These are phyloP conservation scores for Congeria kusceri DNA, from an alignment of 2,888 invertebrate species.

Conservation along the genomic window DNA sequence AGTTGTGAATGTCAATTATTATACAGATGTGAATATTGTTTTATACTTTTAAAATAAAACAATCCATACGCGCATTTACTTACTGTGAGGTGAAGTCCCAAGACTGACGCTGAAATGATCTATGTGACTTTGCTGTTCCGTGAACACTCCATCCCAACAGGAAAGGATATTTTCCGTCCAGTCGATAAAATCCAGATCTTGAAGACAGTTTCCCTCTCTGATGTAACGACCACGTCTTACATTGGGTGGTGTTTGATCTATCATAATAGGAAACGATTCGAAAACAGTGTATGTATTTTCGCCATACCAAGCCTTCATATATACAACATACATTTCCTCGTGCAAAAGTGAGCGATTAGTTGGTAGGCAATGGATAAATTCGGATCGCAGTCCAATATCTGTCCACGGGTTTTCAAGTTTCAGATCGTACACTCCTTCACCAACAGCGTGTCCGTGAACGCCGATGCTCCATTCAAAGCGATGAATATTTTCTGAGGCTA, in stretches of 20 bases:
- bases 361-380: constrained; percentile 58
- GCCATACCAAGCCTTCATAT: constrained; percentile 64
- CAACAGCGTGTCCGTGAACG: constrained; percentile 34
- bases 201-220: constrained; percentile 57
- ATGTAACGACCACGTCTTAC: constrained; percentile 52
- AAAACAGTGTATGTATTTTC: constrained; percentile 38
- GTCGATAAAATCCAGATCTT: constrained; percentile 63
- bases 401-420: constrained; percentile 54
- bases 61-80: too few relatives aligned
- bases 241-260: constrained; percentile 65
- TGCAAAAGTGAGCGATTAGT: constrained; percentile 37
- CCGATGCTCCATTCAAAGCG: constrained; percentile 68
- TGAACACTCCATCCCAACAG: constrained; percentile 66
- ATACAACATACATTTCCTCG: constrained; percentile 37
- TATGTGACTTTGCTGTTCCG: constrained; percentile 37
- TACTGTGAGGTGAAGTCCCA: constrained; percentile 53
- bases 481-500: neutral
- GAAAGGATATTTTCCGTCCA: constrained; percentile 53
- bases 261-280: constrained; percentile 48
- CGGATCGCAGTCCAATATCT: constrained; percentile 52
- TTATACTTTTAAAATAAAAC: too few relatives aligned
- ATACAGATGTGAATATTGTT: too few relatives aligned
- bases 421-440: constrained; percentile 59
- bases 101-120: constrained; percentile 30
- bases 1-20: neutral